Evolutionary conservation across 2,113 vertebrate species (phyloP).

Genomic region (Equus quagga): DNA sequence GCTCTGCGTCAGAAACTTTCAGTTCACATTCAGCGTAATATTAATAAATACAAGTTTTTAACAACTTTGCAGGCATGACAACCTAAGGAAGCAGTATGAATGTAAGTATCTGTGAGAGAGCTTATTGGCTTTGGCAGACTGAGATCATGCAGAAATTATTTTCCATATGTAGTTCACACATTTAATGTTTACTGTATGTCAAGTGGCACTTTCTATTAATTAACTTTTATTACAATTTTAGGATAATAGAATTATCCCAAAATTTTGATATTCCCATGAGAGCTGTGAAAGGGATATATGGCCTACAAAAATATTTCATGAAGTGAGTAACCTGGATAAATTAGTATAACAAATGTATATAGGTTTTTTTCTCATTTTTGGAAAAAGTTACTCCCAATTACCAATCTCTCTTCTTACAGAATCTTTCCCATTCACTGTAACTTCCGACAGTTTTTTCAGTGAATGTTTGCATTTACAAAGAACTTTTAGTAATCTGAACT

Average conservation of each 20-base stretch:
- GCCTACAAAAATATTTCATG: slow-evolving; percentile 2
- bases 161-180: neutral
- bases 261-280: neutral
- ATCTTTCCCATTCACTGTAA: neutral
- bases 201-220: neutral
- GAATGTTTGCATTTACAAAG: slow-evolving; percentile 31
- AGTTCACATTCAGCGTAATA: neutral
- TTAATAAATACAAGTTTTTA: neutral
- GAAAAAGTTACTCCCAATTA: neutral
- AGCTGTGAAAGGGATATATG: neutral
- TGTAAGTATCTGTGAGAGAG: neutral
- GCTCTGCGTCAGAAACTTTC: neutral
- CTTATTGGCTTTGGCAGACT: neutral
- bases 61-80: neutral
- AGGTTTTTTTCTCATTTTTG: neutral
- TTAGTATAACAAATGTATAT: neutral
- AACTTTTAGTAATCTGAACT: neutral
- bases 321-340: slow-evolving; percentile 1
- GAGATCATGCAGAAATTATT: neutral
- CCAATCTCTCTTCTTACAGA: neutral
- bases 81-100: neutral
- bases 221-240: neutral
- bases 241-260: neutral
- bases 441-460: neutral
- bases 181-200: neutral